Evolutionary conservation across 2,113 vertebrate species (phyloP).

Genomic region (Eolophus roseicapilla): DNA sequence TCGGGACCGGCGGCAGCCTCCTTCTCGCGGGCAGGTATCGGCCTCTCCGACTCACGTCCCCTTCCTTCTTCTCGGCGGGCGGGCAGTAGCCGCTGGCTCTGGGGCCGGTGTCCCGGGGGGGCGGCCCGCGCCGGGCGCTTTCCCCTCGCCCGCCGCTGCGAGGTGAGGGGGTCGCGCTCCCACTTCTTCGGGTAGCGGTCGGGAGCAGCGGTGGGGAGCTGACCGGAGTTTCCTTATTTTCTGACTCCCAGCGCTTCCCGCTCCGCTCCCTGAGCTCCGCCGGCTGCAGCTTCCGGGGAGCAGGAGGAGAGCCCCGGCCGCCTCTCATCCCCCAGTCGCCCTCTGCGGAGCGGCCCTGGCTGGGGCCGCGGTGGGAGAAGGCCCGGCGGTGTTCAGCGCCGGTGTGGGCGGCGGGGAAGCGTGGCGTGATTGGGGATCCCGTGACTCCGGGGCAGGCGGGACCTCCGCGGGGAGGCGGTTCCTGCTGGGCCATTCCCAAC

Average conservation of each 20-base stretch:
- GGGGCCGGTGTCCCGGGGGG: not conserved
- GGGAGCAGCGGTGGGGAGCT: not conserved
- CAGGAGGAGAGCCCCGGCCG: not conserved
- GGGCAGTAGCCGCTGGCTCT: not conserved
- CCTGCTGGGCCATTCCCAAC: not conserved
- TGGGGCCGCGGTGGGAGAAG: not conserved
- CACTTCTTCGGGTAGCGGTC: not conserved
- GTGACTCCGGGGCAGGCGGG: not conserved
- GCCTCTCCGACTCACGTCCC: not conserved
- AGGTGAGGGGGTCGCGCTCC: not conserved
- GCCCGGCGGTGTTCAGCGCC: not conserved
- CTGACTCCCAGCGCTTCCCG: not conserved
- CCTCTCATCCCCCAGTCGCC: not conserved
- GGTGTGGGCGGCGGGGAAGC: not conserved
- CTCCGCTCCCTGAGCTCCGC: not conserved
- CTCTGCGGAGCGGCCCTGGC: not conserved
- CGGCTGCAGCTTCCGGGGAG: not conserved
- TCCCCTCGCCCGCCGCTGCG: no score
- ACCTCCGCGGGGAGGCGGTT: slow-evolving; percentile 40
- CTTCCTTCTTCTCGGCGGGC: not conserved
- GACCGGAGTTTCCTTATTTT: not conserved
- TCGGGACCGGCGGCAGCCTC: not conserved
- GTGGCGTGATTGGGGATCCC: slow-evolving; percentile 54
- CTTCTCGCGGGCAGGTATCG: not conserved
- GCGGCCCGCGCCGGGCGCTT: not conserved